Percentiles rank a stretch among this genome's conserved stretches.
Evolutionary conservation across 2,888 invertebrate genomes (phyloP).

Genomic region (Idaea biselata): DNA sequence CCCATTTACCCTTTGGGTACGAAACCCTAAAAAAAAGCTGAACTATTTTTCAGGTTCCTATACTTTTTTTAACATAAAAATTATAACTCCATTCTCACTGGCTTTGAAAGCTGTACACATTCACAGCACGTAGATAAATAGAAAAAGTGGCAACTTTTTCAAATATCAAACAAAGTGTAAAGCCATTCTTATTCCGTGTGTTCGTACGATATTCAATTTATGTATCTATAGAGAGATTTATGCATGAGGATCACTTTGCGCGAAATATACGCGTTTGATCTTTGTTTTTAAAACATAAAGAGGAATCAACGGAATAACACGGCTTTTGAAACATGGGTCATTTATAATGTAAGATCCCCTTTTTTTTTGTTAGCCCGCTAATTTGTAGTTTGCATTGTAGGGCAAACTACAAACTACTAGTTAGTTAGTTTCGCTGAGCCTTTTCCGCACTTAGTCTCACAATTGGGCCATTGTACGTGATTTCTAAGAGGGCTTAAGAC

Average conservation of each 20-base stretch:
- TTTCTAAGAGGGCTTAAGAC: too few species aligned
- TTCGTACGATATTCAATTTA: not conserved
- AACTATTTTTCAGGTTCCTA: too few species aligned
- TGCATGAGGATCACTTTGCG: not conserved
- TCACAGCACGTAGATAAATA: not conserved
- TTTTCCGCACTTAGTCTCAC: too few species aligned
- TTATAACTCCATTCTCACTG: not conserved
- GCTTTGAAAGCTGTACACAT: not conserved
- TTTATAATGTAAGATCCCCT: too few species aligned
- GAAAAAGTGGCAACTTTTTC: not conserved
- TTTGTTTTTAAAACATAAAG: not conserved
- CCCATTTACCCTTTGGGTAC: too few species aligned
- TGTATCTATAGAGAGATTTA: not conserved
- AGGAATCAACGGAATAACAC: not conserved
- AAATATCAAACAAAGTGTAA: not conserved
- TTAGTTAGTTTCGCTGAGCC: too few species aligned
- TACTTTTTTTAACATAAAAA: not conserved
- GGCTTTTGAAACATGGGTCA: too few species aligned
- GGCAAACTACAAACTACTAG: too few species aligned
- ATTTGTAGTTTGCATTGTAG: too few species aligned
- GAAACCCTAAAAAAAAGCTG: too few species aligned
- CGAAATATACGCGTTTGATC: not conserved
- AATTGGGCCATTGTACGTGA: too few species aligned
- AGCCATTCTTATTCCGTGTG: not conserved
- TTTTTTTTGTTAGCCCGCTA: too few species aligned